Conservation (phyloP, 1,140 invertebrate genomes). For the Lasioglossum baleicum region DNA sequence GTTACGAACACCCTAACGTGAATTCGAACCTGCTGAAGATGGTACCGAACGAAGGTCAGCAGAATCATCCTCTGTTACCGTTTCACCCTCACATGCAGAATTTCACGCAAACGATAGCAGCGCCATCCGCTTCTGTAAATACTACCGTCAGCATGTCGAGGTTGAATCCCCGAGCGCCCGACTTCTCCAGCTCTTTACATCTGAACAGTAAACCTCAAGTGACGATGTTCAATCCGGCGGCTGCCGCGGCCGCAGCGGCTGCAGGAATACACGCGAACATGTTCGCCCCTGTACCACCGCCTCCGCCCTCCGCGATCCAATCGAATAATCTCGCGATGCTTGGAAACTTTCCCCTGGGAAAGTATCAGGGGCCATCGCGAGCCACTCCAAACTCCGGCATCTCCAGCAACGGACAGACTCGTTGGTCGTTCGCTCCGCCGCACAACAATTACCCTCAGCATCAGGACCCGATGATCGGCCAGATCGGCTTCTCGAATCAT, state of each 20-base stretch:
- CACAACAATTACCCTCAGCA: slow-evolving; percentile 73
- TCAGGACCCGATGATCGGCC: slow-evolving; percentile 73
- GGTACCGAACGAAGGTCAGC: slow-evolving; percentile 71
- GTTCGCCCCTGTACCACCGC: slow-evolving; percentile 72
- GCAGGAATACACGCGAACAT: slow-evolving; percentile 73
- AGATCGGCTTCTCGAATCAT: slow-evolving; percentile 74
- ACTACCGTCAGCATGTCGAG: slow-evolving; percentile 85
- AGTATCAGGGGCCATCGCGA: slow-evolving; percentile 70
- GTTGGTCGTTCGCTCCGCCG: slow-evolving; percentile 72
- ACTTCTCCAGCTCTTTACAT: slow-evolving; percentile 84
- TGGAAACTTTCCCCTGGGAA: slow-evolving; percentile 72
- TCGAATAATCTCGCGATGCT: slow-evolving; percentile 75
- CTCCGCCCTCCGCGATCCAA: slow-evolving; percentile 78
- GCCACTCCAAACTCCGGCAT: slow-evolving; percentile 53
- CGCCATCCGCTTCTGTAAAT: slow-evolving; percentile 73
- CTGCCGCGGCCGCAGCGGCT: slow-evolving; percentile 24
- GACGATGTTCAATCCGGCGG: slow-evolving; percentile 76
- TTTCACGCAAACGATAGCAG: slow-evolving; percentile 75
- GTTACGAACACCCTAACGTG: slow-evolving; percentile 74
- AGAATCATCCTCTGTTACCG: slow-evolving; percentile 69
- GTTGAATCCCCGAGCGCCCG: slow-evolving; percentile 92
- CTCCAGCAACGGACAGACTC: slow-evolving; percentile 68
- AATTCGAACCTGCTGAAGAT: slow-evolving; percentile 78
- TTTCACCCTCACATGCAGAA: slow-evolving; percentile 77
- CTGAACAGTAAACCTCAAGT: slow-evolving; percentile 77